Conservation (phyloP, 1,140 invertebrate species). For the Macrocentrus cingulum region DNA sequence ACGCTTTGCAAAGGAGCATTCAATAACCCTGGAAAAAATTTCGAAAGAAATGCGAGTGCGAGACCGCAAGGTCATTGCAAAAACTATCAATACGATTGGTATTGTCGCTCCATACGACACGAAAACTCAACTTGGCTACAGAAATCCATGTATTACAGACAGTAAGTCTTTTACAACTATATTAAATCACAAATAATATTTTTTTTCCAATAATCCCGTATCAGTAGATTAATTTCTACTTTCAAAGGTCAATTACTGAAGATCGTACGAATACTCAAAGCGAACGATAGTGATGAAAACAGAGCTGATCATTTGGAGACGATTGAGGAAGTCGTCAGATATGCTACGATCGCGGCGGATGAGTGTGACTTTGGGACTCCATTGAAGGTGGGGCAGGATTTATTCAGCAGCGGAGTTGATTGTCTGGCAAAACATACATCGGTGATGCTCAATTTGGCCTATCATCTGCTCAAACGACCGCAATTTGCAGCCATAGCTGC, state of each 20-base stretch:
- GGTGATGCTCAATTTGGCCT: slow-evolving; percentile 73
- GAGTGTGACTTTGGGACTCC: slow-evolving; percentile 94
- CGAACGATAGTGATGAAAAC: slow-evolving; percentile 60
- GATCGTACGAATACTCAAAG: not conserved
- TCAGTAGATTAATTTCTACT: no score
- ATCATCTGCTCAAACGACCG: slow-evolving; percentile 72
- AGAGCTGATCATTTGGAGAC: slow-evolving; percentile 64
- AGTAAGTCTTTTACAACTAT: slow-evolving; percentile 58
- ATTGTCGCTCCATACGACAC: slow-evolving; percentile 86
- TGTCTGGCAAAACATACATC: slow-evolving; percentile 68
- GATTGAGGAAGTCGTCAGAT: slow-evolving; percentile 77
- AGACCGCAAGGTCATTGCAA: slow-evolving; percentile 71
- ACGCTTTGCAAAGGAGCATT: slow-evolving; percentile 66
- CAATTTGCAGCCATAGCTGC: slow-evolving; percentile 75
- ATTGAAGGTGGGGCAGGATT: slow-evolving; percentile 82
- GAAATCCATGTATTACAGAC: slow-evolving; percentile 72
- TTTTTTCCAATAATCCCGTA: no score
- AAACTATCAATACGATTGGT: slow-evolving; percentile 82
- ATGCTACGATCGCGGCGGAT: slow-evolving; percentile 85
- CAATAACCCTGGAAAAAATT: slow-evolving; percentile 65
- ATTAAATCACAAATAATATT: slow-evolving; percentile 14
- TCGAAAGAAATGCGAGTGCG: slow-evolving; percentile 65
- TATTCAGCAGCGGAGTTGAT: slow-evolving; percentile 76
- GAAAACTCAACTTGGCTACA: slow-evolving; percentile 78
- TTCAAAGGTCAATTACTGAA: not conserved